Conservation (phyloP, 2,113 vertebrate genomes). For the Entelurus aequoreus region DNA sequence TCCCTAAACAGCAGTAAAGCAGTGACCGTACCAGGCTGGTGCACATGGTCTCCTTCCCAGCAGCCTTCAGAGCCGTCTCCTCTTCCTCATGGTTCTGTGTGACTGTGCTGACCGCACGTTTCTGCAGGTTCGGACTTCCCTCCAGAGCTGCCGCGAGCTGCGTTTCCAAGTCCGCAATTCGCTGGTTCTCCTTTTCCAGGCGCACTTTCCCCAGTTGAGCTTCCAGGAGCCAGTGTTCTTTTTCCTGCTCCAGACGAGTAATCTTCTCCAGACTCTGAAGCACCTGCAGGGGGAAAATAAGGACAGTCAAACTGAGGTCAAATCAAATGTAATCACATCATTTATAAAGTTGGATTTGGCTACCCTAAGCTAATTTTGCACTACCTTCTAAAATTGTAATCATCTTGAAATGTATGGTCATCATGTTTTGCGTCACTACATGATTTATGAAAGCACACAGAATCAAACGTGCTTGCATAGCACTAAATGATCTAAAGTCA, state of each 20-base stretch:
- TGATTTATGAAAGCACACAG: not conserved
- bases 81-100: conserved; percentile 53
- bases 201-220: conserved; percentile 93
- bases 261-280: conserved; percentile 97
- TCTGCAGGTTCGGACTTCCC: conserved; percentile 47
- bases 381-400: not conserved
- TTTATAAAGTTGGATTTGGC: not conserved
- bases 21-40: conserved; percentile 75
- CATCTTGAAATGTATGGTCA: not conserved
- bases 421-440: not conserved
- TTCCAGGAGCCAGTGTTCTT: conserved; percentile 98
- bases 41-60: conserved; percentile 66
- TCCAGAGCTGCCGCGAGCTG: conserved; percentile 66
- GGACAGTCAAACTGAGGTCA: not conserved
- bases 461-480: not conserved
- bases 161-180: conserved; percentile 75
- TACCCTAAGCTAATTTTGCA: not conserved
- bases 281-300: conserved; percentile 69
- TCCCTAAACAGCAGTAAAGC: conserved; percentile 12
- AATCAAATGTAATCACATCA: too few species aligned
- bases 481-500: too few species aligned
- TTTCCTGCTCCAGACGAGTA: conserved; percentile 93
- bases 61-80: conserved; percentile 57
- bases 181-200: conserved; percentile 89
- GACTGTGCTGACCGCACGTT: conserved; percentile 36